These are phyloP conservation scores for Pachycephala philippinensis DNA, from an alignment of 2,113 vertebrate species.

Conservation along the genomic window DNA sequence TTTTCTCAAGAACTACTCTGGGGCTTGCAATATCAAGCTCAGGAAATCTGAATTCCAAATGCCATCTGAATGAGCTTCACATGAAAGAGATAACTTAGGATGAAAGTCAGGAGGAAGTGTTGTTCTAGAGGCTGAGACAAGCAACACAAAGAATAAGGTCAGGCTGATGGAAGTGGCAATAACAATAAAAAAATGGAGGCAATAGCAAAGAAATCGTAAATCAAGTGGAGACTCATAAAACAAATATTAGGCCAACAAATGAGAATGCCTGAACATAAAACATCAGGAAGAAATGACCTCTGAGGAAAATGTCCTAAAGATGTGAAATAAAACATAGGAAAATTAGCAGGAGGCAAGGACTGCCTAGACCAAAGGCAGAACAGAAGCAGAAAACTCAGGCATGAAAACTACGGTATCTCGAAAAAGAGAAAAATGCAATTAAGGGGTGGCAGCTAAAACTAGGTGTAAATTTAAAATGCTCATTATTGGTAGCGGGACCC, in stretches of 20 bases:
- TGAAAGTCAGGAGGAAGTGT: neutral
- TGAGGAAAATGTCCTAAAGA: neutral
- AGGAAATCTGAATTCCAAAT: neutral
- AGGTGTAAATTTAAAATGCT: neutral
- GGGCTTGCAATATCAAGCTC: neutral
- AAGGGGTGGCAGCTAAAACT: neutral
- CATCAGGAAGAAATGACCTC: neutral
- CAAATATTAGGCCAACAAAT: neutral
- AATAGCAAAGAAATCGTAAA: neutral
- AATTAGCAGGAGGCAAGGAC: neutral
- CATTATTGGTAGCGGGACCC: neutral
- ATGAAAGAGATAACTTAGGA: slow-evolving; percentile 10
- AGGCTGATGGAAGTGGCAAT: neutral
- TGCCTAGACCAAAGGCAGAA: neutral
- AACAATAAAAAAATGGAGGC: neutral
- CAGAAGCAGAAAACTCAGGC: neutral
- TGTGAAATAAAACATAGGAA: neutral
- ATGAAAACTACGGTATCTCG: neutral
- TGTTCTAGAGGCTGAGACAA: neutral
- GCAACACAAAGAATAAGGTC: neutral
- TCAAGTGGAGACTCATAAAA: neutral
- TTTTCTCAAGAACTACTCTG: neutral
- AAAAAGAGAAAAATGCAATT: neutral
- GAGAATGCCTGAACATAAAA: neutral
- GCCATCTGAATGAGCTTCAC: neutral